A percentile compares a stretch with the other conserved stretches of the same genome.
Conservation (phyloP, 2,888 invertebrate genomes). For the Diloba caeruleocephala region DNA sequence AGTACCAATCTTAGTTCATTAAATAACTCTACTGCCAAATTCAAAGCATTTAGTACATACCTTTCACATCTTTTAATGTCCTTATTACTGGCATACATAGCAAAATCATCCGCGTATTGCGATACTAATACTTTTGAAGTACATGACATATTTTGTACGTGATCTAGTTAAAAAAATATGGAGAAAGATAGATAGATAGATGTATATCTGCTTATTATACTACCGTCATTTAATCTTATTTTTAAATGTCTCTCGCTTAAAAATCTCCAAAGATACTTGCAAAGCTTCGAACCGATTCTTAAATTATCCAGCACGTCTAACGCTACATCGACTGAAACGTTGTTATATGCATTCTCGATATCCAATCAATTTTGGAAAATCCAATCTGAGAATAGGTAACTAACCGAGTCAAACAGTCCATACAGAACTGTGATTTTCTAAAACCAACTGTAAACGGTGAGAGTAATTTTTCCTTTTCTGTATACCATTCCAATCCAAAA, state of each 20-base stretch:
- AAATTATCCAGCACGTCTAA: too few relatives aligned
- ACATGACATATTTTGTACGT: not conserved
- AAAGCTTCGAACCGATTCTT: not conserved
- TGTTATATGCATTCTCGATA: not conserved
- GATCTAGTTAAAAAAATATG: not conserved
- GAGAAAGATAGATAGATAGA: not conserved
- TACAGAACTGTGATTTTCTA: not conserved
- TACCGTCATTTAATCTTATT: not conserved
- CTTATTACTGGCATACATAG: not conserved
- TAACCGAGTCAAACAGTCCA: not conserved
- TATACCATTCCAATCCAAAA: conserved; percentile 1
- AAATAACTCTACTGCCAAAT: not conserved
- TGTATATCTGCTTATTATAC: not conserved
- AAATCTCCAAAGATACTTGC: not conserved
- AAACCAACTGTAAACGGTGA: not conserved
- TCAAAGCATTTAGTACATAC: not conserved
- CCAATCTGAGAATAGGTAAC: not conserved
- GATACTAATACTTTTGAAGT: not conserved
- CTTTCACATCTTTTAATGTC: not conserved
- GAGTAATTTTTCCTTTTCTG: not conserved
- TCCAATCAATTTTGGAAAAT: not conserved
- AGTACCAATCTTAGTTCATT: not conserved
- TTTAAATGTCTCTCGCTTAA: not conserved
- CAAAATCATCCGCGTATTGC: not conserved
- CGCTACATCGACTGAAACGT: not conserved